phyloP scores from a whole-genome alignment of 2,888 invertebrate genomes.

The Ophion ventricosus region DNA sequence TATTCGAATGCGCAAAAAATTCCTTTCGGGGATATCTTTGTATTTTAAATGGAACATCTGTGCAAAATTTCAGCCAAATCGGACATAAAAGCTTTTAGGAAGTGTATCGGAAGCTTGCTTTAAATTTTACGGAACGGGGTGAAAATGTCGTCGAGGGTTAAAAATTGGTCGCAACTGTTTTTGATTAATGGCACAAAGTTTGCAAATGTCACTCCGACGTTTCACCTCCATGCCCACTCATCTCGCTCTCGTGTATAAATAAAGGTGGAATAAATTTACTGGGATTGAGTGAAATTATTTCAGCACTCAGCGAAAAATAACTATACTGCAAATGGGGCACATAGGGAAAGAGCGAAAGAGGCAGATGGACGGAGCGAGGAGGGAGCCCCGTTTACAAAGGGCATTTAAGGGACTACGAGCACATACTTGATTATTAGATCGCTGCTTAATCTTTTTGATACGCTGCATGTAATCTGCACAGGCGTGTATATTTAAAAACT shows the following conservation, averaged over 20 bases:
- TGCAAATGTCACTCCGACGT: slow-evolving; percentile 12
- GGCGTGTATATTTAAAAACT: no score
- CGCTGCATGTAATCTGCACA: not conserved
- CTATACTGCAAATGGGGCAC: slow-evolving; percentile 1
- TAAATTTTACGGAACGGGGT: not conserved
- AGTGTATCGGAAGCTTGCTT: not conserved
- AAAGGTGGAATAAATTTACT: slow-evolving; percentile 44
- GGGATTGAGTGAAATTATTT: slow-evolving; percentile 32
- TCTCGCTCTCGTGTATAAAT: slow-evolving; percentile 27
- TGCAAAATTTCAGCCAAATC: no score
- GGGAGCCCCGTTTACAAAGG: not conserved
- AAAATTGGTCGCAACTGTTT: slow-evolving; percentile 57
- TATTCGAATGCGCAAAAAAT: no score
- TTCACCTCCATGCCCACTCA: slow-evolving; percentile 24
- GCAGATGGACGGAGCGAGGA: not conserved
- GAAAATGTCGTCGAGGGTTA: slow-evolving; percentile 47
- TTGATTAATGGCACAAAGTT: slow-evolving; percentile 42
- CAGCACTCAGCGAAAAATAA: slow-evolving; percentile 32
- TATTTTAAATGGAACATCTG: no score
- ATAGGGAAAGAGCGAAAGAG: not conserved
- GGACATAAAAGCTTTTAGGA: no score
- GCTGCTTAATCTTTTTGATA: no score
- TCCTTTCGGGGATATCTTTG: no score
- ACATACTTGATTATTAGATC: no score
- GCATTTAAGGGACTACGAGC: no score